Conservation (phyloP, 2,797 vertebrate genomes). For the Enteromius afrohamiltoni region DNA sequence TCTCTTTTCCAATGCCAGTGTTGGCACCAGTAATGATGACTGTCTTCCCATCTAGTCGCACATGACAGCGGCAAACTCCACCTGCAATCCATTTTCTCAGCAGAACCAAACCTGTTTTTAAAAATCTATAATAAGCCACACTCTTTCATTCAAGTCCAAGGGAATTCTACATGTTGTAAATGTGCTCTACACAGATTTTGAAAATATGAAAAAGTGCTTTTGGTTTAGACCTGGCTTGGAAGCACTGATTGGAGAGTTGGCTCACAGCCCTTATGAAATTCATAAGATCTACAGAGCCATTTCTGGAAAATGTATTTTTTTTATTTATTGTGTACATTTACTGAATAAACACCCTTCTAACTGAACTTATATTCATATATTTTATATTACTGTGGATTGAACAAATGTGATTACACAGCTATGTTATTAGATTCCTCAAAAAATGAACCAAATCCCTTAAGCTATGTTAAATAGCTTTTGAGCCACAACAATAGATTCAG, state of each 20-base stretch:
- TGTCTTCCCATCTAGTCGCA: slow-evolving; percentile 79
- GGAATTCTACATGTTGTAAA: neutral
- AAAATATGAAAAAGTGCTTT: neutral
- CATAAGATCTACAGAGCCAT: neutral
- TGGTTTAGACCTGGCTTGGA: neutral
- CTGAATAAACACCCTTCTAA: neutral
- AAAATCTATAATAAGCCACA: neutral
- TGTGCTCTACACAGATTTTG: neutral
- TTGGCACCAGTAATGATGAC: slow-evolving; percentile 84
- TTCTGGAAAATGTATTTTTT: too few relatives aligned
- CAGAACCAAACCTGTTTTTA: slow-evolving; percentile 59
- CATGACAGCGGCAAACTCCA: slow-evolving; percentile 72
- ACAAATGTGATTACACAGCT: neutral
- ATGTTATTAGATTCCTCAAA: neutral
- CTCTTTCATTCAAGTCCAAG: neutral
- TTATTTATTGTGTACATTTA: accelerated
- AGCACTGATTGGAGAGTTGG: neutral
- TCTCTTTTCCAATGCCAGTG: slow-evolving; percentile 86
- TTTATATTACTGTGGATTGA: neutral
- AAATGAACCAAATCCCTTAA: neutral
- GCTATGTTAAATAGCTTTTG: neutral
- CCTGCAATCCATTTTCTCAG: slow-evolving; percentile 78
- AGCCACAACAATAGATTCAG: neutral
- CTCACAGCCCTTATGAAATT: neutral
- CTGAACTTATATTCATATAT: neutral